Conservation (phyloP, 2,113 vertebrate genomes). For the Brienomyrus longianalis region DNA sequence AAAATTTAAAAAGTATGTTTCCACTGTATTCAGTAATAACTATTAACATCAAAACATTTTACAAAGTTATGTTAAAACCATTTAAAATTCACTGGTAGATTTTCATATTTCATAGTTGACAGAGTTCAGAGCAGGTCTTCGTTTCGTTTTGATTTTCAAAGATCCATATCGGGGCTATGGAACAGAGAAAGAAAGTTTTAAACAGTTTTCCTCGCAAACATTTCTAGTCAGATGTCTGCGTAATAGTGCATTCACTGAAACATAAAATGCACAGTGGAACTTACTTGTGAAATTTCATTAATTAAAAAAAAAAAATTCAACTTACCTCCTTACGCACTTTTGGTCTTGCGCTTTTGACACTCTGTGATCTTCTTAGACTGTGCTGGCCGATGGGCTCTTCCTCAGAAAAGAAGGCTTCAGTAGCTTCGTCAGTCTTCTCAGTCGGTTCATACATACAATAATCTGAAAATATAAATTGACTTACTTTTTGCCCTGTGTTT, state of each 20-base stretch:
- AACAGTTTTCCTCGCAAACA: neutral
- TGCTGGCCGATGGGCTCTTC: constrained; percentile 67
- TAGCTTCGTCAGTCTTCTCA: constrained; percentile 65
- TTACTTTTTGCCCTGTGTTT: neutral
- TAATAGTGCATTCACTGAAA: neutral
- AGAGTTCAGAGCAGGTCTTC: constrained; percentile 56
- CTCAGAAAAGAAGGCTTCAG: constrained; percentile 63
- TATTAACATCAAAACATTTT: constrained; percentile 6
- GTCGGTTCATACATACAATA: constrained; percentile 56
- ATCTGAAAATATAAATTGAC: constrained; percentile 30
- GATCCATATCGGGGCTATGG: constrained; percentile 74
- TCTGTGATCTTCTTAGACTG: constrained; percentile 72
- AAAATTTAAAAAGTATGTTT: neutral
- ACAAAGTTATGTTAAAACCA: constrained; percentile 7
- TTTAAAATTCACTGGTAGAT: neutral
- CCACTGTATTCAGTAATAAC: constrained; percentile 34
- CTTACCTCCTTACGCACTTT: constrained; percentile 74
- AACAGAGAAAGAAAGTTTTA: neutral
- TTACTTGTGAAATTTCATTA: neutral
- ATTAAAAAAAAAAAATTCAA: neutral
- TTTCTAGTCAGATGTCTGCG: neutral
- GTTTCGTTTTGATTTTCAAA: constrained; percentile 74
- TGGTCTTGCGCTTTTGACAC: constrained; percentile 69
- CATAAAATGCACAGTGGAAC: neutral
- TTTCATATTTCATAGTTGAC: constrained; percentile 33